A percentile compares a stretch with the other conserved stretches of the same genome.
These are phyloP conservation scores for Xiphias gladius DNA, from an alignment of 2,113 vertebrate species.

Conservation along the genomic window DNA sequence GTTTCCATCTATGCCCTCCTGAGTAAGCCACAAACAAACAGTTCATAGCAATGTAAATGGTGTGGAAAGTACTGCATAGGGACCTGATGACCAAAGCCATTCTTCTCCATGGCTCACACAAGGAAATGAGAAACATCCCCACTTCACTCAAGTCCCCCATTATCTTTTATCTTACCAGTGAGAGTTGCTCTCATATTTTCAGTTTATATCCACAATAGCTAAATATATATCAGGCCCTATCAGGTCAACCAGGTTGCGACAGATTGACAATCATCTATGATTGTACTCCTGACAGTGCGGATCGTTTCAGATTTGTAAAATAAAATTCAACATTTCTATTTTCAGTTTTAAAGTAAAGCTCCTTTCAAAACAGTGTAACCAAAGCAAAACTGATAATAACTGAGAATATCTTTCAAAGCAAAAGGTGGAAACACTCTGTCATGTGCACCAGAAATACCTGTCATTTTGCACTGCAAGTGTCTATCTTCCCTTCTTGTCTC, in stretches of 20 bases:
- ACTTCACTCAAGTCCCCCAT: constrained; percentile 68
- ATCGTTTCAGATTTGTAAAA: constrained; percentile 67
- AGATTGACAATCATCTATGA: constrained; percentile 74
- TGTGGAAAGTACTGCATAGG: constrained; percentile 79
- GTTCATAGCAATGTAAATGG: constrained; percentile 83
- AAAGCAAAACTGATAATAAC: constrained; percentile 63
- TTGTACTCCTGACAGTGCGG: constrained; percentile 54
- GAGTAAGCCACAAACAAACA: constrained; percentile 76
- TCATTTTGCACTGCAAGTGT: constrained; percentile 68
- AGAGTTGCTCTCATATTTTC: constrained; percentile 71
- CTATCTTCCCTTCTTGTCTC: constrained; percentile 70
- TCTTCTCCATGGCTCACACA: constrained; percentile 59
- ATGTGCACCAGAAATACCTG: constrained; percentile 74
- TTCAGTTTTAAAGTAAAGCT: constrained; percentile 65
- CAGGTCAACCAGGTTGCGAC: constrained; percentile 66
- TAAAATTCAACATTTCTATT: constrained; percentile 73
- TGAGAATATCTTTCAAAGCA: constrained; percentile 53
- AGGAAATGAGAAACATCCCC: constrained; percentile 75
- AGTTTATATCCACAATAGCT: constrained; percentile 70
- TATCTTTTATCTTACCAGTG: constrained; percentile 78
- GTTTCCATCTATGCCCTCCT: constrained; percentile 76
- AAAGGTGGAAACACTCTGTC: constrained; percentile 70
- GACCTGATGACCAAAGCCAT: constrained; percentile 77
- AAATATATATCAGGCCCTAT: constrained; percentile 77
- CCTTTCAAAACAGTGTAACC: constrained; percentile 57